Conservation (phyloP, 2,113 vertebrate species). For the Corythoichthys haematopterus region DNA sequence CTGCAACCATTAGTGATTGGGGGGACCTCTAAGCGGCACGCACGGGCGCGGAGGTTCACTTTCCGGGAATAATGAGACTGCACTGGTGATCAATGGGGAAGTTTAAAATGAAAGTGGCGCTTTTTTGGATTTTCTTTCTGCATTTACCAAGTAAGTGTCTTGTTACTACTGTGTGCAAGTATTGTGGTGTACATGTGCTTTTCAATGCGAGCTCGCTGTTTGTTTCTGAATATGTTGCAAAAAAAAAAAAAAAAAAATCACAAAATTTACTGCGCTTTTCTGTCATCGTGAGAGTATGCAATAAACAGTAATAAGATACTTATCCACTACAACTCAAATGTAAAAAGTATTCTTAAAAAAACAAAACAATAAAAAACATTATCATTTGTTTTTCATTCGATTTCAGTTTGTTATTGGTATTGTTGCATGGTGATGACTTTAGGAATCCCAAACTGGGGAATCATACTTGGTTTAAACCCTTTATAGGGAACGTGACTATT, state of each 20-base stretch:
- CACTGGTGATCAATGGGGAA: conserved; percentile 65
- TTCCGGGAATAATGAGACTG: conserved; percentile 44
- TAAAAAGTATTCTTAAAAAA: no score
- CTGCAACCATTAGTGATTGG: conserved; percentile 17
- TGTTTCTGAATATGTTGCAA: not conserved
- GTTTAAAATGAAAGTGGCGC: conserved; percentile 57
- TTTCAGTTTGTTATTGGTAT: not conserved
- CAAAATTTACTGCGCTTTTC: not conserved
- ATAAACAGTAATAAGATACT: not conserved
- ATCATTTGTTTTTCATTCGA: not conserved
- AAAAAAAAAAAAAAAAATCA: not conserved
- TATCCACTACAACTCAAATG: not conserved
- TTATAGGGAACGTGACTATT: no score
- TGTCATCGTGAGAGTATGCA: not conserved
- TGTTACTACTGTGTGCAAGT: not conserved
- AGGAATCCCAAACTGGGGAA: no score
- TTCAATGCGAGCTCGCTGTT: not conserved
- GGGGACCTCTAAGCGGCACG: conserved; percentile 18
- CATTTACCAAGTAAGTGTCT: conserved; percentile 62
- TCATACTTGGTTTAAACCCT: no score
- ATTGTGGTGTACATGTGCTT: not conserved
- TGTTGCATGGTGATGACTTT: not conserved
- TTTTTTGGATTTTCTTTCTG: conserved; percentile 55
- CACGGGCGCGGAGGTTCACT: conserved; percentile 8
- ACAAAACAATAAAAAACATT: not conserved